Conservation (phyloP, 2,113 vertebrate species). For the Cyanocitta stelleri region DNA sequence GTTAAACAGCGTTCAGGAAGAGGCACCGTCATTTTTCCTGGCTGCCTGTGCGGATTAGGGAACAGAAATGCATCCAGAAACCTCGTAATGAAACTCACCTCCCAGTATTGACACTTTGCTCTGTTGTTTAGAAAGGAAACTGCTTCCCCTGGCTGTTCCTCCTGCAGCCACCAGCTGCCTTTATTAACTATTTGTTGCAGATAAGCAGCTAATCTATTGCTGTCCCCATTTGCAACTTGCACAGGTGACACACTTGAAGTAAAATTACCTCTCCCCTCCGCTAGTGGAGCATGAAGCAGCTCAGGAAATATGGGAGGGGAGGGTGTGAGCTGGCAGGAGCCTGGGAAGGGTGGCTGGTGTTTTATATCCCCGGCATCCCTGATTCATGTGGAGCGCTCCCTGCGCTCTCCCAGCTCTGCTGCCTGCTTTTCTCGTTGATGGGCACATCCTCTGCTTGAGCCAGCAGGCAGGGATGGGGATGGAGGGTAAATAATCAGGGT, state of each 20-base stretch:
- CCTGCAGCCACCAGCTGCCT: neutral
- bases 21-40: neutral
- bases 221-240: neutral
- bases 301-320: neutral
- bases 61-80: neutral
- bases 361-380: neutral
- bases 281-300: neutral
- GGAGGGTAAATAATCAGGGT: neutral
- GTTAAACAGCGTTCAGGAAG: neutral
- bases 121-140: neutral
- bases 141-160: neutral
- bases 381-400: neutral
- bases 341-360: neutral
- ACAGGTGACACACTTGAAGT: neutral
- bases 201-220: neutral
- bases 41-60: neutral
- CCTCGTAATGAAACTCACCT: neutral
- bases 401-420: neutral
- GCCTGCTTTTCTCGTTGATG: neutral
- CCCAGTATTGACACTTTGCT: neutral
- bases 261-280: slow-evolving; percentile 1
- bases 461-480: neutral
- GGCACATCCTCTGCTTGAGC: neutral
- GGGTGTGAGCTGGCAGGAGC: neutral
- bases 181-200: neutral